A percentile compares a stretch with the other conserved stretches of the same genome.
phyloP scores from a whole-genome alignment of 2,113 vertebrate species.

The Amia ocellicauda region DNA sequence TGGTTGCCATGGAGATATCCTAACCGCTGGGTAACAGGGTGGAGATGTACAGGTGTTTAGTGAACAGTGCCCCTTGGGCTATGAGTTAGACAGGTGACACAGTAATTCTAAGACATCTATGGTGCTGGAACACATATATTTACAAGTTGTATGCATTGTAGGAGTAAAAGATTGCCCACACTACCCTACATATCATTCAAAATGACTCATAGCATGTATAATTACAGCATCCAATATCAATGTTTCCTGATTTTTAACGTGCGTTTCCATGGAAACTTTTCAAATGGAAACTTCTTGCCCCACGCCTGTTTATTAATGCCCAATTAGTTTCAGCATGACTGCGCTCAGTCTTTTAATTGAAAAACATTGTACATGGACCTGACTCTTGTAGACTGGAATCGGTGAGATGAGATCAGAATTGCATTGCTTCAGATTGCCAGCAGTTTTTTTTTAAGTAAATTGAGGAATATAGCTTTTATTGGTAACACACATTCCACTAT shows the following conservation, averaged over 20 bases:
- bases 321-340: conserved; percentile 10
- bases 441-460: too few species aligned
- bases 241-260: background rate
- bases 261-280: conserved; percentile 26
- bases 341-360: background rate
- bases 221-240: background rate
- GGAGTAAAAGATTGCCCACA: background rate
- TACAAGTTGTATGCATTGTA: background rate
- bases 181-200: background rate
- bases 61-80: too few species aligned
- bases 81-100: too few species aligned
- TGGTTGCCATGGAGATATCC: too few species aligned
- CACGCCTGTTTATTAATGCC: conserved; percentile 17
- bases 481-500: background rate
- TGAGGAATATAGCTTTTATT: too few species aligned
- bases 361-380: background rate
- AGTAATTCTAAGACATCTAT: too few species aligned
- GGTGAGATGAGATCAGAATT: too few species aligned
- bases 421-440: too few species aligned
- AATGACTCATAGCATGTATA: background rate
- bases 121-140: too few species aligned
- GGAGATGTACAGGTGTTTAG: too few species aligned
- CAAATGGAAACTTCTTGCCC: conserved; percentile 1
- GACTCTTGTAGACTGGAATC: too few species aligned
- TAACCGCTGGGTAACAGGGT: too few species aligned